A percentile compares a stretch with the other conserved stretches of the same genome.
Conservation (phyloP, 2,888 invertebrate genomes). For the Hyalella azteca region DNA sequence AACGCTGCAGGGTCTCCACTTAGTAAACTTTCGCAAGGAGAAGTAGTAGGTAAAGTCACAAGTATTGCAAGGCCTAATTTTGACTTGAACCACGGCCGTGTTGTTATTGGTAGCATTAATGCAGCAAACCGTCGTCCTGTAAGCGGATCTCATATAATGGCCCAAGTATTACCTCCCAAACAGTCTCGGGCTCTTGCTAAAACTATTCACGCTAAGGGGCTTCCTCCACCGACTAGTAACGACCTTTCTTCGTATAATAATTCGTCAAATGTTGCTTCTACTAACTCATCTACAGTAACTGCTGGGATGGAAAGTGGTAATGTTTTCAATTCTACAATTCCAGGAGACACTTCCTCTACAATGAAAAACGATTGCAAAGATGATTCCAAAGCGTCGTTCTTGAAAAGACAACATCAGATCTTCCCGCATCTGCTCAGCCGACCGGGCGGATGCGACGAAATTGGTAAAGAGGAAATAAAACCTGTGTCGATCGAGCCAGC, state of each 20-base stretch:
- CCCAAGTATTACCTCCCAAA: conserved; percentile 53
- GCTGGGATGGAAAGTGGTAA: not conserved
- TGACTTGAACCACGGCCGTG: not conserved
- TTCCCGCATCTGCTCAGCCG: conserved; percentile 53
- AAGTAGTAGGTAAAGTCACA: conserved; percentile 30
- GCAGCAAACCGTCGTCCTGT: conserved; percentile 28
- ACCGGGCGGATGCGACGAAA: not conserved
- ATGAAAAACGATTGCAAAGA: conserved; percentile 45
- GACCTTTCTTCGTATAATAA: not conserved
- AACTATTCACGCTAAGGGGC: conserved; percentile 35
- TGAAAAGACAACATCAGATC: conserved; percentile 57
- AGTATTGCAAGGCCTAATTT: conserved; percentile 22
- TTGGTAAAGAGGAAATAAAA: too few species aligned
- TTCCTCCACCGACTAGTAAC: not conserved
- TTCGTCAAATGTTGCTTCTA: not conserved
- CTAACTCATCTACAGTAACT: not conserved
- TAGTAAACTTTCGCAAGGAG: conserved; percentile 9
- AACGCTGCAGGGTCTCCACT: conserved; percentile 12
- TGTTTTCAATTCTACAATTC: not conserved
- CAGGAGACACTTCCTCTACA: conserved; percentile 7
- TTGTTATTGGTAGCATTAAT: not conserved
- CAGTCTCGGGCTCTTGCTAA: conserved; percentile 50
- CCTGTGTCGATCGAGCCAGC: too few species aligned
- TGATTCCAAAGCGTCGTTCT: conserved; percentile 51
- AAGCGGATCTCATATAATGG: conserved; percentile 49